phyloP scores from a whole-genome alignment of 2,888 invertebrate genomes.

The Rhamphomyia laevipes region DNA sequence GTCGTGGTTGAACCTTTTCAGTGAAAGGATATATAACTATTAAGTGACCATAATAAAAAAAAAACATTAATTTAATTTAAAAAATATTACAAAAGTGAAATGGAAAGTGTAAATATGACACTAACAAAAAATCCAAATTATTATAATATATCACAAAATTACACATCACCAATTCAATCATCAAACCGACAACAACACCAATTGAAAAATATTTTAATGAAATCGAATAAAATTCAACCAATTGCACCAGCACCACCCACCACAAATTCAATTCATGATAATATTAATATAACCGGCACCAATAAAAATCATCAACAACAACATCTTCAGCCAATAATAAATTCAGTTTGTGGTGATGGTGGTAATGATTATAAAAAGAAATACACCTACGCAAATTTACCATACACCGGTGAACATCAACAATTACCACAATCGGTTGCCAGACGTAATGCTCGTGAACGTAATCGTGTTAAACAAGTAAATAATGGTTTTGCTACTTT shows the following conservation, averaged over 20 bases:
- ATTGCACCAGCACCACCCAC: constrained; percentile 46
- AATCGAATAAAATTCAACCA: constrained; percentile 22
- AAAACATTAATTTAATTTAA: background rate
- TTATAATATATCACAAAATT: constrained; percentile 6
- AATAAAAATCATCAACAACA: background rate
- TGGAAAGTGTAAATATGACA: background rate
- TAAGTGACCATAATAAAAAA: too few relatives aligned
- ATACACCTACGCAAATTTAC: constrained; percentile 56
- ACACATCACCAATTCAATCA: constrained; percentile 15
- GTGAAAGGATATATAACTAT: too few relatives aligned
- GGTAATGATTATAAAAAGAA: constrained; percentile 70
- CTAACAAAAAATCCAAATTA: background rate
- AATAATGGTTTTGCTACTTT: constrained; percentile 89
- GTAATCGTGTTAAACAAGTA: constrained; percentile 90
- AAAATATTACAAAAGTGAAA: constrained; percentile 13
- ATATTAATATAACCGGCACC: constrained; percentile 14
- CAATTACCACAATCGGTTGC: constrained; percentile 84
- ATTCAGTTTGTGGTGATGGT: background rate
- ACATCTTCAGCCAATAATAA: background rate
- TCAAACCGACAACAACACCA: constrained; percentile 18
- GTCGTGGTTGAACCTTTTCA: background rate
- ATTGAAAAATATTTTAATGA: constrained; percentile 28
- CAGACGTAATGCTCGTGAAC: constrained; percentile 81
- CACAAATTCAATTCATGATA: constrained; percentile 12
- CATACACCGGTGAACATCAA: constrained; percentile 50